phyloP scores from a whole-genome alignment of 2,888 invertebrate species.

The Acanthococcus lagerstroemiae region DNA sequence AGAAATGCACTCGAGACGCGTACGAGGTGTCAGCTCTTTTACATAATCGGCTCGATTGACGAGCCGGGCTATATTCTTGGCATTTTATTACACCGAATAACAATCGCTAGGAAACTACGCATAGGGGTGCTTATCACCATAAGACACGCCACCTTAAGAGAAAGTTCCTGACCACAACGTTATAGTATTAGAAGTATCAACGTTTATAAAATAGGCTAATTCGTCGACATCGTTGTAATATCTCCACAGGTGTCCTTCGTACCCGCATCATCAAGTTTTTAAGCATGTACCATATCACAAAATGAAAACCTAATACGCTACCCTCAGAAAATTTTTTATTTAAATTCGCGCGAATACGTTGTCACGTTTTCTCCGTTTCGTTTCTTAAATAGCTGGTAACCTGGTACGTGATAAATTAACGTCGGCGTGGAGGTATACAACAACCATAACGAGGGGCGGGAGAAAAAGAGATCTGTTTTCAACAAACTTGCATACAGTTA shows the following conservation, averaged over 20 bases:
- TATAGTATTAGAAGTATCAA: not conserved
- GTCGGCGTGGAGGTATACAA: no score
- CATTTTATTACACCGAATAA: no score
- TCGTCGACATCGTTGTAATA: constrained; percentile 19
- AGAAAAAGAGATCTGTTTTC: no score
- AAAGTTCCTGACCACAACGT: constrained; percentile 15
- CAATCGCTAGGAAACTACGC: not conserved
- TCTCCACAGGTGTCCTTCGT: constrained; percentile 27
- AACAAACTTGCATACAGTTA: no score
- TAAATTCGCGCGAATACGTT: constrained; percentile 9
- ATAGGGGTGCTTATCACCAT: constrained; percentile 16
- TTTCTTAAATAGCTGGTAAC: not conserved
- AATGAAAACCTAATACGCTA: not conserved
- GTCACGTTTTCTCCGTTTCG: not conserved
- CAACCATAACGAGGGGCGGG: no score
- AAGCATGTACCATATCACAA: constrained; percentile 3
- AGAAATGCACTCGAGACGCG: no score
- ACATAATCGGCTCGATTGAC: no score
- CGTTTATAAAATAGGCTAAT: constrained; percentile 22
- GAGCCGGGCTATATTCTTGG: no score
- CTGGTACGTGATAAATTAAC: not conserved
- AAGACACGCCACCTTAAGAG: constrained; percentile 23
- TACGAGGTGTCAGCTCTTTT: no score
- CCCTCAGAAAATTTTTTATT: constrained; percentile 13
- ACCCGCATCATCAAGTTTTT: constrained; percentile 7